These are phyloP conservation scores for Dryococelus australis DNA, from an alignment of 2,888 invertebrate species.

Conservation along the genomic window DNA sequence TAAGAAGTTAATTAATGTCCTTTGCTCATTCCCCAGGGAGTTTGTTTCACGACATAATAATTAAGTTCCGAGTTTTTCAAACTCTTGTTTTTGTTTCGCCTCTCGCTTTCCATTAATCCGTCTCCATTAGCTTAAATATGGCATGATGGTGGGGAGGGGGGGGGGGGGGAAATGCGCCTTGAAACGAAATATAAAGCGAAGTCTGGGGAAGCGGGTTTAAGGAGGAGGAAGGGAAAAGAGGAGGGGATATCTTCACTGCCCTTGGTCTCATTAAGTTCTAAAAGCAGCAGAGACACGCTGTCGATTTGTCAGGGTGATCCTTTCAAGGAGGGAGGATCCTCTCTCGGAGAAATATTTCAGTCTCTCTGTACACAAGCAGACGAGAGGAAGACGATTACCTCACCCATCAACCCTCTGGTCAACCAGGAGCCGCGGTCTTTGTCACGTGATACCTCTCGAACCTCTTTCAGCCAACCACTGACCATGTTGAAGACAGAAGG, in stretches of 20 bases:
- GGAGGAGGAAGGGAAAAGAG: background rate
- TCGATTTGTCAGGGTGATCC: background rate
- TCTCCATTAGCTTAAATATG: conserved; percentile 5
- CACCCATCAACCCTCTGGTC: background rate
- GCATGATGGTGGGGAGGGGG: no score
- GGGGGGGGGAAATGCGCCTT: background rate
- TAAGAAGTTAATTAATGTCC: background rate
- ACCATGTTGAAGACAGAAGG: no score
- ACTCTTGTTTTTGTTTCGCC: background rate
- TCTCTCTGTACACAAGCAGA: background rate
- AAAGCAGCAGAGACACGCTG: background rate
- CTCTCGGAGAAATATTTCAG: background rate
- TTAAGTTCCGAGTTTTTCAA: background rate
- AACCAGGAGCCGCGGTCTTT: no score
- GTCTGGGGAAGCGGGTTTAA: no score
- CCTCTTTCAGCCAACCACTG: no score
- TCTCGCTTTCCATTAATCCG: background rate
- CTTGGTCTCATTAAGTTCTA: background rate
- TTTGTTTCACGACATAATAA: background rate
- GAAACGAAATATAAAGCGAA: background rate
- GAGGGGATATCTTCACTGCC: background rate
- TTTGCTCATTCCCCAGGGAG: background rate
- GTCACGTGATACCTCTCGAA: no score
- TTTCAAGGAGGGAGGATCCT: background rate
- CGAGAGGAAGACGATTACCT: background rate